Base-by-base conservation (phyloP, 2,113 vertebrate genomes). In the Hiodon tergisus region DNA sequence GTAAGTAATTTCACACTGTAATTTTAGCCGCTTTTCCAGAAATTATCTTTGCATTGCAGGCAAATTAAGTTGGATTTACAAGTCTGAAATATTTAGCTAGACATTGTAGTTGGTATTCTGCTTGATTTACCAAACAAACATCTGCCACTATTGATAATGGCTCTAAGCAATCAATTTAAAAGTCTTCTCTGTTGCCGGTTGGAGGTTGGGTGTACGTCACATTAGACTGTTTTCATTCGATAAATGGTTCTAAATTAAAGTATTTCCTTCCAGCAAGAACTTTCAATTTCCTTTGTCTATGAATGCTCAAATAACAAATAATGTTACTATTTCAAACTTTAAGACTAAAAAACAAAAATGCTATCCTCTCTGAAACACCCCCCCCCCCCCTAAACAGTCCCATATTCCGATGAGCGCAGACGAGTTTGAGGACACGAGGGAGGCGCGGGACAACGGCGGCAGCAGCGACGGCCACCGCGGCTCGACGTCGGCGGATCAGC, bases 381-480 rank as follows among this genome's bases (percentile, higher is more conserved):
- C n/a, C n/a, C 17, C 57, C 57, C 57, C 5, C 31, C 57, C 57
- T 57, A 46, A 1, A 10, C 84, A 97, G 94, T 95, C 94, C 46
- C 94, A 98, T 76, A 92, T 93, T 71, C 97, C 95, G 0, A 93
- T 95, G 79, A 95, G 88, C 0, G 90, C 94, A 0, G 94, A 97
- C 71, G 93, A 98, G 13, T 94, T 93, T 80, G 92, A 95, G 78
- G 95, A 97, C 84, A 89, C 92, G 47, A 95, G 90, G 82, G 95
- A 98, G 6, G 84, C 72, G 76, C 93, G 86, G 51, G 94, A 94
- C 0, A 92, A 92, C 66, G 77, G 87, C 1, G 86, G 88, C 10
- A 87, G 87, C 5, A 87, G 89, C 0, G 82, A 83, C 3, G 88
- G 85, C 62, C 91, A 92, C 74, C 88, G 88, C 2, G 93, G 93